Conservation (phyloP, 2,113 vertebrate species). For the Otocyon megalotis region DNA sequence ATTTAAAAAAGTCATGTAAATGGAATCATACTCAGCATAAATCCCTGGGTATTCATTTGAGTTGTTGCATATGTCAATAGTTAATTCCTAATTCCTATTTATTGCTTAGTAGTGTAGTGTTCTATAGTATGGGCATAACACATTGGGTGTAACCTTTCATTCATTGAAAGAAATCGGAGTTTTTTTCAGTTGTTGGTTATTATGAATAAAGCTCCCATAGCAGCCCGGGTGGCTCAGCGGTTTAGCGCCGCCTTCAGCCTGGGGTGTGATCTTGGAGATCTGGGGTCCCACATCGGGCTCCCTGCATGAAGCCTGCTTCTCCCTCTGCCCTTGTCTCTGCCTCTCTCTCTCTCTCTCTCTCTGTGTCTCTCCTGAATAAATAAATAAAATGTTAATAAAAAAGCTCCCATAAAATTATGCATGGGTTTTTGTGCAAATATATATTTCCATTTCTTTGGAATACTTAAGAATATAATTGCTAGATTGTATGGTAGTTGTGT, state of each 20-base stretch:
- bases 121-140: neutral
- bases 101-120: neutral
- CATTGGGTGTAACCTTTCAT: neutral
- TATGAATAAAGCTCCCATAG: neutral
- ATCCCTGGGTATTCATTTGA: neutral
- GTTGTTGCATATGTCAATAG: neutral
- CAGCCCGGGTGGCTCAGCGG: too few species aligned
- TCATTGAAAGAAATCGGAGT: neutral
- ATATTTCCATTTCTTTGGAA: neutral
- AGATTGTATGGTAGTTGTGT: neutral
- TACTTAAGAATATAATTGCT: neutral
- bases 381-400: too few species aligned
- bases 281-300: too few species aligned
- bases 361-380: too few species aligned
- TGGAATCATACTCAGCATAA: neutral
- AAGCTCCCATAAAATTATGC: neutral
- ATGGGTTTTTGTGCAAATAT: neutral
- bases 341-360: too few species aligned
- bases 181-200: neutral
- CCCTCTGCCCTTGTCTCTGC: too few species aligned
- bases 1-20: neutral
- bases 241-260: too few species aligned
- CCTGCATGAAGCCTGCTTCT: too few species aligned
- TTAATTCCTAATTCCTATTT: neutral
- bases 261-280: too few species aligned